Evolutionary conservation across 2,797 vertebrate species (phyloP), one percentile per base, ranked within the genome.

Genomic region (Hemibagrus guttatus): DNA sequence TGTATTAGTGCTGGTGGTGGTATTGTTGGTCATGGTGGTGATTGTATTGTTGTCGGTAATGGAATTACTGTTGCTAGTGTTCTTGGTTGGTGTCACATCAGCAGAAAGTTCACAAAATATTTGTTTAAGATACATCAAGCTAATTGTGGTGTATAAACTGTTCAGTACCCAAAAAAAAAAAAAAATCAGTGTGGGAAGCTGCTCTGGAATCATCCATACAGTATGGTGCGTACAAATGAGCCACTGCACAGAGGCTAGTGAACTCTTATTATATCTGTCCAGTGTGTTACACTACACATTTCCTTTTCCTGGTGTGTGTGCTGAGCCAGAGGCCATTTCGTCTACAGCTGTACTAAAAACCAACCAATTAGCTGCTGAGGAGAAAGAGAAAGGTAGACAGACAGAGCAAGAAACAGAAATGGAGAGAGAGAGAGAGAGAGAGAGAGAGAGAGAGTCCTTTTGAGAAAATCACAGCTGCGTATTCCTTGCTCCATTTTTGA

Each of bases 231-330:
- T 42, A 71, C 42, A 26, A 26, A 46, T 26, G 71, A 49, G 42
- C 23, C 52, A 76, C 80, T 23, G 39, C 56, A 42, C 17, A 68
- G 81, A 42, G 69, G 64, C 72, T 80, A 28, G 39, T 74, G 26
- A 49, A 79, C 4, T 23, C 83, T 81, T 35, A 56, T 66, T 58
- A 83, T 66, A 83, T 85, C 58, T 63, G 75, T n/a, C 52, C 42
- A 68, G 39, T 63, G 89, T 56, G 88, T 74, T 52, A 74, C 23
- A 17, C 46, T 93, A 93, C 93, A 95, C 94, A 94, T 93, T 92
- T 94, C 92, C 92, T 92, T 87, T 91, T 89, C 87, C 85, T 85
- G 3, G 26, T 0, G 76, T 49, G 23, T 23, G 39, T 84, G 83
- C 88, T 85, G 88, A 90, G 80, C 80, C 56, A 76, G 54, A 81